Evolutionary conservation across 1,140 invertebrate species (phyloP), one percentile per base, ranked within the genome.

Genomic region (Cyrtorhinus lividipennis): DNA sequence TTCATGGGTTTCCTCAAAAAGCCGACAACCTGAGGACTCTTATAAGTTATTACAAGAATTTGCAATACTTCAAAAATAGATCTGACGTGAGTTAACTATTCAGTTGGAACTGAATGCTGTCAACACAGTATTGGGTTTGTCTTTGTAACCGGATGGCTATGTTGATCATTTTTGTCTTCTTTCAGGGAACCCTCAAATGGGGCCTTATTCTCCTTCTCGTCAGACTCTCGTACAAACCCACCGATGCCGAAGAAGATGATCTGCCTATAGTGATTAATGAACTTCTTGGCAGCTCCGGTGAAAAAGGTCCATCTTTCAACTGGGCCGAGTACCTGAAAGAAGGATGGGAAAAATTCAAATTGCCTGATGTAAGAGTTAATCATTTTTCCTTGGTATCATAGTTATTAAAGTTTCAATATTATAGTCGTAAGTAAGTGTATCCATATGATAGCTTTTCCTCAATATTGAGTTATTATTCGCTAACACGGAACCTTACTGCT

Each of bases 1-100:
- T 57, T 24, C 56, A 57, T 24, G 56, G 56, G 15, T 57, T 57
- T 24, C 18, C 18, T 18, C 56, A 57, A 24, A 57, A 57, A 57
- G 56, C 56, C 20, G 15, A 57, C 15, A 57, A 57, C 24, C 18
- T 57, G 13, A 57, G 24, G 15, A 57, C 38, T n/a, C 38, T 44
- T n/a, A 44, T 24, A 15, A 23, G 15, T 44, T n/a, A 44, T 44
- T 44, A 44, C 38, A 44, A 8, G 8, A 44, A 44, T n/a, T 44
- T 44, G 38, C 8, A 44, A 10, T 44, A 44, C n/a, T 44, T 44
- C 38, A 44, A 44, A n/a, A 8, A 10, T 44, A 44, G n/a, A 44
- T 8, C 38, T 10, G 38, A 44, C n/a, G 38, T 44, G 8, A 44
- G 38, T n/a, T 8, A n/a, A n/a, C n/a, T n/a, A n/a, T n/a, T n/a